These are phyloP conservation scores for Cataglyphis cursor DNA, from an alignment of 2,888 invertebrate genomes.

Conservation along the genomic window DNA sequence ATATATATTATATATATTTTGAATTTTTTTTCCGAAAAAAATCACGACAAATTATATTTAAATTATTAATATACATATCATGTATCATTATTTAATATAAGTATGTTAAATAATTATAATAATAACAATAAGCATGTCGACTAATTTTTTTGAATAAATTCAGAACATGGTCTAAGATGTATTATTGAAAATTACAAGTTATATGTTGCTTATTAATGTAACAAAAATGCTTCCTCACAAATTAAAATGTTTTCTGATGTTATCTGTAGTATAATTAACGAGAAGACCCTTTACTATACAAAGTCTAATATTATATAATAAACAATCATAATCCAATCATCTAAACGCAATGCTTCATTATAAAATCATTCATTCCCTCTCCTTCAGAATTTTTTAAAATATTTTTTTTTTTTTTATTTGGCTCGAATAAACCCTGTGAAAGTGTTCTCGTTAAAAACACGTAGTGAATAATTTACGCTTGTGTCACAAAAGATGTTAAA, in stretches of 20 bases:
- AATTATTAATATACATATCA: neutral
- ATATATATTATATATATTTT: neutral
- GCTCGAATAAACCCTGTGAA: slow-evolving; percentile 14
- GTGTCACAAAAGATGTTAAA: neutral
- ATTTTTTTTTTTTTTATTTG: neutral
- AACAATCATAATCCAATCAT: slow-evolving; percentile 15
- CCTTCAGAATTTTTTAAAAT: slow-evolving; percentile 6
- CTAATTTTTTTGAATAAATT: neutral
- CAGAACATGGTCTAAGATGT: slow-evolving; percentile 1
- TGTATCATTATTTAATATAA: neutral
- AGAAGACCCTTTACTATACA: slow-evolving; percentile 16
- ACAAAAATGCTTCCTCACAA: slow-evolving; percentile 34
- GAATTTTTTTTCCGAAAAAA: neutral
- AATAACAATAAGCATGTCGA: neutral
- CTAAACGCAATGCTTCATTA: neutral
- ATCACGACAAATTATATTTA: neutral
- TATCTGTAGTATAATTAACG: slow-evolving; percentile 11
- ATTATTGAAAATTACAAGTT: slow-evolving; percentile 15
- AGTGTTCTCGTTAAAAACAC: slow-evolving; percentile 13
- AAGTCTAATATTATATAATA: slow-evolving; percentile 36
- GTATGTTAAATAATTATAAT: neutral
- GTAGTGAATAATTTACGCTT: slow-evolving; percentile 17
- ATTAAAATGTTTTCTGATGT: slow-evolving; percentile 32
- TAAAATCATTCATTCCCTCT: slow-evolving; percentile 23
- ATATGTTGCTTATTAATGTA: slow-evolving; percentile 6